Base-by-base conservation (phyloP, 53 echinoderm and acorn worm species). In the Holothuria leucospilota region DNA sequence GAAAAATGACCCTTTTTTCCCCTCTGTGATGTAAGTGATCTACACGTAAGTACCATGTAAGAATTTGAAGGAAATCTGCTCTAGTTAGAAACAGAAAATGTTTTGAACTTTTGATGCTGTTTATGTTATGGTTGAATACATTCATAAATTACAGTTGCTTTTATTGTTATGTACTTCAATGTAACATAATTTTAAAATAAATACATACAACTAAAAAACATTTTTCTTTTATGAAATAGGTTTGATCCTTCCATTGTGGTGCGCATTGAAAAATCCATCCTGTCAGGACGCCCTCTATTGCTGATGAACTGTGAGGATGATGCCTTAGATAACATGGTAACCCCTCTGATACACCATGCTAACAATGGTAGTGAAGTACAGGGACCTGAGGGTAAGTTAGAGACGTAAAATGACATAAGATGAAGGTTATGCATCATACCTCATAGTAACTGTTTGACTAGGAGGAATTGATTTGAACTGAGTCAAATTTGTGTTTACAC, bases 201-300 rank as follows among this genome's bases (percentile, higher is more conserved):
- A 52, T 52, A 52, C 2, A 6, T 1, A 34, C 34, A 34, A 34
- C 34, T 11, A 6, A 13, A 49, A 16, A 56, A 16, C 15, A 16
- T 16, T 29, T 29, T 29, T 67, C 26, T 42, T 38, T 13, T 15
- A 29, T 46, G 20, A 27, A 61, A 39, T 25, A 97, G 98, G 98
- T 95, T 97, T 69, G 98, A 95, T 82, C 98, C 98, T 65, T 97
- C 98, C 71, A 97, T 97, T 65, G 95, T 97, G 49, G 95, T 97
- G 72, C 93, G 91, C 18, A 90, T 97, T 20, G 98, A 97, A 93
- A 97, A 97, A 86, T 90, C 98, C 8, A 97, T 97, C 20, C 89
- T 97, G 40, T 90, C 93, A 65, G 98, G 98, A 16, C 91, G 92
- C 77, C 98, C 98, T 59, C 84, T 97, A 67, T 62, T 97, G 71